Base-by-base conservation (phyloP, 2,113 vertebrate species). In the Ictalurus furcatus region DNA sequence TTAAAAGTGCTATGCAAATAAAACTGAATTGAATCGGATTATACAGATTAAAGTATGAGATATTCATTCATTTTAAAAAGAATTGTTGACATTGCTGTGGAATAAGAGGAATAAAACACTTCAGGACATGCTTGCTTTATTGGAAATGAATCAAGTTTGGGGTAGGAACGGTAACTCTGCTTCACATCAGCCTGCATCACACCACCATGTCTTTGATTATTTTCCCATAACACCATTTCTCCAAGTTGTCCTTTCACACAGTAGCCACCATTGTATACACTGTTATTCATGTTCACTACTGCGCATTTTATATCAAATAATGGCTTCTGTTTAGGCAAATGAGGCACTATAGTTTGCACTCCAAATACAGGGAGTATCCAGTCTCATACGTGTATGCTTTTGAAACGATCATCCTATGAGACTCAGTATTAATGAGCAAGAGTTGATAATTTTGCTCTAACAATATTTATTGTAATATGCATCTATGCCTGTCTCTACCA, bases 221-320 rank as follows among this genome's bases (percentile, higher is more conserved):
- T 56, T 58, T 81, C n/a, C n/a, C 4, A 21, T 56, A 56, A 79
- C 76, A 79, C 4, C 30, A 71, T 40, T 34, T 3, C 71, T 74
- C 25, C 44, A n/a, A 17, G 52, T 56, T 80, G 28, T 56, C 16
- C 28, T 9, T 12, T 34, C n/a, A 21, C 52, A 3, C 16, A 58
- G 25, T 3, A 30, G 79, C 52, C 52, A 58, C 28, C 14, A 80
- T 80, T 56, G 28, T 44, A 71, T 30, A 34, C 30, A 37, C 69
- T 34, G 7, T 71, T 78, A 14, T 48, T 56, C 52, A 52, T n/a
- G 28, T 81, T 30, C 78, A 81, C 1, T 23, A 23, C 80, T 14
- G 19, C 37, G 56, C 56, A 82, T 25, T 82, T 82, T 59, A 58
- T 81, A 61, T 82, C 80, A 82, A 82, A 82, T 82, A 82, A 61